Conservation (phyloP, 2,113 vertebrate species). For the Ophthalmotilapia sp. region DNA sequence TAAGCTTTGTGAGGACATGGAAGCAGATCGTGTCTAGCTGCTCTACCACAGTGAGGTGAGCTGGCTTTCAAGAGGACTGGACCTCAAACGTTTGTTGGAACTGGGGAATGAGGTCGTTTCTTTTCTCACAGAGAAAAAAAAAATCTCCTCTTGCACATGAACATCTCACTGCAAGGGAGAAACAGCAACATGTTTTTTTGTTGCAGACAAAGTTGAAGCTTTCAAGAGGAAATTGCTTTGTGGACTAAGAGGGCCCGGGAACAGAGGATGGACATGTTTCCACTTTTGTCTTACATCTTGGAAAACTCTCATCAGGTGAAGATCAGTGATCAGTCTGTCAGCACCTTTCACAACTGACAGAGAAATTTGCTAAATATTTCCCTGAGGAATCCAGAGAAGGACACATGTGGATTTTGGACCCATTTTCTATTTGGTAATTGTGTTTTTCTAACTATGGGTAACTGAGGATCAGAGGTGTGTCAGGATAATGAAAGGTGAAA, state of each 20-base stretch:
- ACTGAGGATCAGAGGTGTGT: background rate
- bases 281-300: background rate
- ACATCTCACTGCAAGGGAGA: background rate
- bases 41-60: background rate
- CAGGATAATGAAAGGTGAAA: background rate
- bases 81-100: background rate
- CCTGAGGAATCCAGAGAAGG: background rate
- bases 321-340: background rate
- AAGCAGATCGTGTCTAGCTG: background rate
- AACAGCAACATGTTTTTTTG: background rate
- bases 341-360: background rate
- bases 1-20: background rate
- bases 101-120: background rate
- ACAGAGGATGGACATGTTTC: background rate
- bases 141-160: background rate
- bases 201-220: background rate
- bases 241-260: background rate
- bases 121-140: background rate
- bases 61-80: background rate
- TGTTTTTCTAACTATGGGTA: background rate
- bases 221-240: background rate
- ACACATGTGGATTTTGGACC: background rate
- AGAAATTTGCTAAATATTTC: background rate
- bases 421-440: background rate
- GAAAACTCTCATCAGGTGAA: background rate